Percentiles rank a stretch among this genome's conserved stretches.
These are phyloP conservation scores for Toxotes jaculatrix DNA, from an alignment of 2,113 vertebrate genomes.

Conservation along the genomic window DNA sequence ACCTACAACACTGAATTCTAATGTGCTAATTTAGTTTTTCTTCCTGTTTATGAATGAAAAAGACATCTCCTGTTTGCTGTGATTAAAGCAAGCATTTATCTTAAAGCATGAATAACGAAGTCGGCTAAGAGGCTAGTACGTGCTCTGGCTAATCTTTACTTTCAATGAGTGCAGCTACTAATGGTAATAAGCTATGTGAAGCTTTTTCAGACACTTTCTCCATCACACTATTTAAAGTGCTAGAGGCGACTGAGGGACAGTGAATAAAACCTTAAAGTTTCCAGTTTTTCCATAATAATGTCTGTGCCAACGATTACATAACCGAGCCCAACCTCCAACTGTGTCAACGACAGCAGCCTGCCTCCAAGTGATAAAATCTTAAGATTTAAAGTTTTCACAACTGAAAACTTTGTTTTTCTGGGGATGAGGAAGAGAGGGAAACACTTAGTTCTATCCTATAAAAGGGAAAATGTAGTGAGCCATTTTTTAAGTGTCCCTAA, in stretches of 20 bases:
- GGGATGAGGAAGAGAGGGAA: background rate
- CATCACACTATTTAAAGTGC: background rate
- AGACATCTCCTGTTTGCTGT: background rate
- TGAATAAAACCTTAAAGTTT: background rate
- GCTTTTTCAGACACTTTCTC: no score
- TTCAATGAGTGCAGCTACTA: background rate
- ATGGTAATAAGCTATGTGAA: background rate
- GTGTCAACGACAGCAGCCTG: slow-evolving; percentile 20
- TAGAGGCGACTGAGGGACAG: background rate
- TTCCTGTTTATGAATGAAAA: no score
- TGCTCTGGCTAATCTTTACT: background rate
- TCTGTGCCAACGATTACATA: slow-evolving; percentile 21
- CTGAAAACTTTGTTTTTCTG: background rate
- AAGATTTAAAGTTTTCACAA: background rate
- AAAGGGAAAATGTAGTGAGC: background rate
- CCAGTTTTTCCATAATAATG: background rate
- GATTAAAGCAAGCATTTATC: background rate
- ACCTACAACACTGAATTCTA: background rate
- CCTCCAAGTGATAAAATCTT: background rate
- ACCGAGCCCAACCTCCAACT: slow-evolving; percentile 17
- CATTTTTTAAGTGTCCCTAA: background rate
- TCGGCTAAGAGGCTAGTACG: background rate
- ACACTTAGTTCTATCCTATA: background rate
- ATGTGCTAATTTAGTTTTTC: background rate
- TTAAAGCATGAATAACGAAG: background rate